Evolutionary conservation across 2,888 invertebrate species (phyloP).

Genomic region (Coecobrya sp.): DNA sequence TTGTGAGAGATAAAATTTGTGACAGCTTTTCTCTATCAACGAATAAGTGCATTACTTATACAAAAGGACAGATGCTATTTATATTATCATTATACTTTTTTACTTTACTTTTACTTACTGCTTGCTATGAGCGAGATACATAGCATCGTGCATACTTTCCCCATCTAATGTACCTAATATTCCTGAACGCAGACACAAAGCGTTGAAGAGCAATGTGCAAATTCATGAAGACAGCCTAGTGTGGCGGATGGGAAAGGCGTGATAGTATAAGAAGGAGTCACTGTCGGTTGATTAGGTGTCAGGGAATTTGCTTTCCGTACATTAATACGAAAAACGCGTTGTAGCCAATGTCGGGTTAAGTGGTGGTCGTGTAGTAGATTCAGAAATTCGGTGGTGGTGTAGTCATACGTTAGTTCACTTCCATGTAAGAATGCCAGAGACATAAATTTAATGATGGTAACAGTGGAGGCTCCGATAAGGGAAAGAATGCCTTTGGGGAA

Average conservation of each 20-base stretch:
- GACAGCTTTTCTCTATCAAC: conserved; percentile 71
- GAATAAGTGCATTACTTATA: conserved; percentile 6
- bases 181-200: neutral
- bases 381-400: neutral
- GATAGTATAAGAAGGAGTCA: conserved; percentile 39
- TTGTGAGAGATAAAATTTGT: conserved; percentile 71
- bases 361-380: conserved; percentile 3
- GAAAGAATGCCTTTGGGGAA: conserved; percentile 25
- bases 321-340: neutral
- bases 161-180: too few relatives aligned
- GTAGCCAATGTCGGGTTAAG: conserved; percentile 9
- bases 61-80: neutral
- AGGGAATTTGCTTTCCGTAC: conserved; percentile 12
- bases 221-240: conserved; percentile 64
- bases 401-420: neutral
- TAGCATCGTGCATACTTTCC: too few relatives aligned
- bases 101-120: neutral
- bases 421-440: neutral
- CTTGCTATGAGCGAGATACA: neutral
- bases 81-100: neutral
- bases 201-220: conserved; percentile 47
- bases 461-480: conserved; percentile 31
- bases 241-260: conserved; percentile 18
- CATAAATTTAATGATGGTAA: conserved; percentile 54
- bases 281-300: conserved; percentile 56